Evolutionary conservation across 2,113 vertebrate genomes (phyloP), one percentile per base, ranked within the genome.

Genomic region (Callocephalon fimbriatum): DNA sequence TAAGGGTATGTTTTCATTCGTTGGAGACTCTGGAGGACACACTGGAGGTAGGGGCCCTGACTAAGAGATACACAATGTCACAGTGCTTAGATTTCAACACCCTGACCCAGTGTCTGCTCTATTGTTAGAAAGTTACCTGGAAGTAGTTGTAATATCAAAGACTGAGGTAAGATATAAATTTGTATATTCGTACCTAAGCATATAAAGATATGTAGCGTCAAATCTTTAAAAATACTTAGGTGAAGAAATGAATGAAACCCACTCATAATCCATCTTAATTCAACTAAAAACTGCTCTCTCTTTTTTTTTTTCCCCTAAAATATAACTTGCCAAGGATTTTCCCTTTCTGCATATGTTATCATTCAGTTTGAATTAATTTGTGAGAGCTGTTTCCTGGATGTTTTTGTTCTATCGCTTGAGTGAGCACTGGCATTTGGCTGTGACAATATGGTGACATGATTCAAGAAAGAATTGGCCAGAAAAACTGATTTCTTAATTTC

Each of bases 401-500:
- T 25, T 94, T 93, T 92, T 77, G 23, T 84, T 91, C 72, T 54
- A 62, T 70, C 75, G 38, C 48, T 86, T 88, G 58, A 95, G 63
- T 59, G 88, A 92, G 66, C 32, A 67, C 71, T 90, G 88, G 61
- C 86, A 75, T 82, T 92, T 78, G 29, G 65, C 61, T 92, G 32
- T 92, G 29, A 87, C 50, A 92, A 71, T 66, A 81, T 7, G 8
- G 65, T 78, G 81, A 93, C 50, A 81, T 58, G 81, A 96, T 70
- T 93, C 68, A 88, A 81, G 59, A 73, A 95, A 90, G 47, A 92
- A 61, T 6, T 93, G 74, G n/a, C 54, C 59, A 63, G 70, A 81
- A 92, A 93, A 92, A 58, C 4, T 9, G 40, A 92, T 85, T 90
- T 85, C 81, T 95, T 92, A 48, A 88, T 85, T 85, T 88, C 38